Evolutionary conservation across 2,797 vertebrate genomes (phyloP), one percentile per base, ranked within the genome.

Genomic region (Neostethus bicornis): DNA sequence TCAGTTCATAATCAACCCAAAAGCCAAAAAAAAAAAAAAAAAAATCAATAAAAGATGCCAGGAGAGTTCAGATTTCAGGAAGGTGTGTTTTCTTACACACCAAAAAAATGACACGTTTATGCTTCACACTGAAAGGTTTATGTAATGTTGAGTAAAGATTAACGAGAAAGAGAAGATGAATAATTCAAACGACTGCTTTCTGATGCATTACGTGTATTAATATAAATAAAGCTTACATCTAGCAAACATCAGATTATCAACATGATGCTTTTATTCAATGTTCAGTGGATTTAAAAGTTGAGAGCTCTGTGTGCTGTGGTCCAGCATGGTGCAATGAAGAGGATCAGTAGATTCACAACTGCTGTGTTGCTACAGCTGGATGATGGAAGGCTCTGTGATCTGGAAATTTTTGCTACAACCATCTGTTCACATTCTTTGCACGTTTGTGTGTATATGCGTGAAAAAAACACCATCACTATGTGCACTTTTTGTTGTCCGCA

Each of bases 361-460:
- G 38, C 14, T 39, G 12, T 19, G 31, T 49, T 13, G 19, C 58
- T 56, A 26, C 5, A 17, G 41, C 51, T 50, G 52, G 41, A 45
- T 54, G 50, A 47, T 21, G 45, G 44, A 46, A 28, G 26, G 66
- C 31, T 58, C 38, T 7, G 7, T 61, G 65, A 72, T 51, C 45
- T 2, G 37, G 55, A 65, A 71, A 64, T 21, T 41, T 54, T 48
- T 3, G 2, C 37, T 46, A 37, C 5, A 53, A 43, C 61, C 65
- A 75, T 80, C 58, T 68, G 77, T 37, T 61, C 39, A 21, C 35
- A 51, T 52, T 42, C 16, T 48, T 7, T 11, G 3, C 19, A 20
- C 17, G 32, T 38, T 24, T 31, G 16, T 51, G 25, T 34, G 31
- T n/a, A 31, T 25, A 5, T 55, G 26, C 48, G 24, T 35, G 42